Percentiles rank a stretch among this genome's conserved stretches.
Evolutionary conservation across 2,797 vertebrate species (phyloP).

Genomic region (Toxotes lorentzi): DNA sequence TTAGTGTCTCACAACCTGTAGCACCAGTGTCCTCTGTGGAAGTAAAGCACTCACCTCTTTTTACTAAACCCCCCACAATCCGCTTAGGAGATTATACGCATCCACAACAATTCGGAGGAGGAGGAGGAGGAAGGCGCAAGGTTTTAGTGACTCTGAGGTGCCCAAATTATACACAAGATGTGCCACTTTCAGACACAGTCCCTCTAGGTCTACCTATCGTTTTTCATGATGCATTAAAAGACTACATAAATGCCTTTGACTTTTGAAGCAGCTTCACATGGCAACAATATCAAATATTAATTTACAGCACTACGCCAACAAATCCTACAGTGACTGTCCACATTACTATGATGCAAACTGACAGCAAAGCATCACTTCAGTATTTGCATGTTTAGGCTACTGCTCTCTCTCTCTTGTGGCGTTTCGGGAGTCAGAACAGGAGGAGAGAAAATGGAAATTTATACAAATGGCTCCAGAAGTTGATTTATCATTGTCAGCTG

Average conservation of each 20-base stretch:
- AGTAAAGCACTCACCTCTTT: slow-evolving; percentile 61
- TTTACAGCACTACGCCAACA: slow-evolving; percentile 2
- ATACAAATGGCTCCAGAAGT: slow-evolving; percentile 42
- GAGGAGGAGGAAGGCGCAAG: slow-evolving; percentile 10
- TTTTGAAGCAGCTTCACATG: slow-evolving; percentile 34
- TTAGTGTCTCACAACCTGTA: slow-evolving; percentile 69
- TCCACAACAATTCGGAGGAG: slow-evolving; percentile 64
- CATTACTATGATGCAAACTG: slow-evolving; percentile 38
- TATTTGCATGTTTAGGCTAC: slow-evolving; percentile 18
- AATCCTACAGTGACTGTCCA: slow-evolving; percentile 1
- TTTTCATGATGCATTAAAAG: slow-evolving; percentile 34
- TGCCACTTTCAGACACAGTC: neutral
- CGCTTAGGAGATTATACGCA: slow-evolving; percentile 78
- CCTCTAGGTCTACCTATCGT: slow-evolving; percentile 25
- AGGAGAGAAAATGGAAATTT: slow-evolving; percentile 42
- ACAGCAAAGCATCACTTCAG: slow-evolving; percentile 14
- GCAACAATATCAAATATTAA: slow-evolving; percentile 28
- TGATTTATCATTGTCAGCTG: slow-evolving; percentile 47
- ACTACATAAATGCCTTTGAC: slow-evolving; percentile 31
- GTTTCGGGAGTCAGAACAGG: slow-evolving; percentile 19
- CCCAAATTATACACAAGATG: no score
- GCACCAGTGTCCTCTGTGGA: slow-evolving; percentile 56
- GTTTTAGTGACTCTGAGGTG: slow-evolving; percentile 43
- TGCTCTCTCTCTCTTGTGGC: slow-evolving; percentile 23
- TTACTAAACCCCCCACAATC: slow-evolving; percentile 63